Percentiles rank a stretch among this genome's conserved stretches.
phyloP scores from a whole-genome alignment of 1,140 invertebrate genomes.

The Aphaenogaster ashmeadi region DNA sequence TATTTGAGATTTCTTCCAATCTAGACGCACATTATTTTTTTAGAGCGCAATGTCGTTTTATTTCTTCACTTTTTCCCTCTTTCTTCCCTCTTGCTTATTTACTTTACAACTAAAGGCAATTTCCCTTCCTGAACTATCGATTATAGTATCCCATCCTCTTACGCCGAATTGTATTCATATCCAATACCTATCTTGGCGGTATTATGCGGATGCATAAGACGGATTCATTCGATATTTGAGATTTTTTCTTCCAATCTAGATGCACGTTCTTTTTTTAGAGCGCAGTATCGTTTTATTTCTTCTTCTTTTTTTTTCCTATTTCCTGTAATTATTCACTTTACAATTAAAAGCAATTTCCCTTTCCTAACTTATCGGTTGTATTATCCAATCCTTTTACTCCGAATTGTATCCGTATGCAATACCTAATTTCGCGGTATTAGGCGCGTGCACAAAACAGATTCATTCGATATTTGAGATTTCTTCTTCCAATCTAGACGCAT shows the following conservation, averaged over 20 bases:
- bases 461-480: background rate
- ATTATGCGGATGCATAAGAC: background rate
- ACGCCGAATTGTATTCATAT: background rate
- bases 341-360: background rate
- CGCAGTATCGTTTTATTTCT: background rate
- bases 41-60: background rate
- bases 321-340: background rate
- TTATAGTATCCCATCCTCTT: background rate
- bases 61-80: background rate
- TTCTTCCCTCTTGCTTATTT: background rate
- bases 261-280: background rate
- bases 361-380: background rate
- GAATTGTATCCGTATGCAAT: background rate
- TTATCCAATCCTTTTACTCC: background rate
- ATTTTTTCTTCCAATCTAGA: background rate
- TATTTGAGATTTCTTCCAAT: background rate
- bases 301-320: background rate
- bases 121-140: background rate
- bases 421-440: too few relatives aligned
- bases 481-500: background rate
- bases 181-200: too few relatives aligned
- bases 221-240: background rate
- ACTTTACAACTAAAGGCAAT: background rate
- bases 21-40: background rate
- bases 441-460: background rate